These are phyloP conservation scores for Tortrix viridana DNA, from an alignment of 2,888 invertebrate genomes.

Conservation along the genomic window DNA sequence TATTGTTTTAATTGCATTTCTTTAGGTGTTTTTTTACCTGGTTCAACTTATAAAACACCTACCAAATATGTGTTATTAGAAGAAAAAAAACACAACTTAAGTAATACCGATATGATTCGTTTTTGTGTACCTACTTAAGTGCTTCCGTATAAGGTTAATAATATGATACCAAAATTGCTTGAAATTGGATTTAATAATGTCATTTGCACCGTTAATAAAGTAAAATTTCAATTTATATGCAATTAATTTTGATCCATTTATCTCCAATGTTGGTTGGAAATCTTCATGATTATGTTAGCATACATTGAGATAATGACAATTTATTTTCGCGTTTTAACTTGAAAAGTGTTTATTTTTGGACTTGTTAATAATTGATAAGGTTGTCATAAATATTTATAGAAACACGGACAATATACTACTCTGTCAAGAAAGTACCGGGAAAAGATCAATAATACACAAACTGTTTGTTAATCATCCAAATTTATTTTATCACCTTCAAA, in stretches of 20 bases:
- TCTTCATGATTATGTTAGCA: conserved; percentile 32
- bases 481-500: too few relatives aligned
- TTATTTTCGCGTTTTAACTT: conserved; percentile 1
- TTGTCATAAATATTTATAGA: too few relatives aligned
- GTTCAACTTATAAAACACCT: too few relatives aligned
- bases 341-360: background rate
- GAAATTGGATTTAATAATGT: conserved; percentile 23
- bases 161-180: conserved; percentile 27
- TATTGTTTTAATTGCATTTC: too few relatives aligned
- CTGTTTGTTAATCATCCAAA: too few relatives aligned
- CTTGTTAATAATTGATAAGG: too few relatives aligned
- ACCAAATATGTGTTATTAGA: background rate
- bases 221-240: conserved; percentile 33
- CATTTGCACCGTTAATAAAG: conserved; percentile 21
- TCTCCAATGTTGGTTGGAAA: conserved; percentile 25
- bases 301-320: conserved; percentile 19
- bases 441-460: too few relatives aligned
- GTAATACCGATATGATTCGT: conserved; percentile 17
- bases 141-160: conserved; percentile 27
- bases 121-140: too few relatives aligned
- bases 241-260: conserved; percentile 36
- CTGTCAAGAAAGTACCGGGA: too few relatives aligned
- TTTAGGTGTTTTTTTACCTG: too few relatives aligned
- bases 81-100: background rate
- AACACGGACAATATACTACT: too few relatives aligned